Base-by-base conservation (phyloP, 2,888 invertebrate species). In the Drosophila meridionalis region DNA sequence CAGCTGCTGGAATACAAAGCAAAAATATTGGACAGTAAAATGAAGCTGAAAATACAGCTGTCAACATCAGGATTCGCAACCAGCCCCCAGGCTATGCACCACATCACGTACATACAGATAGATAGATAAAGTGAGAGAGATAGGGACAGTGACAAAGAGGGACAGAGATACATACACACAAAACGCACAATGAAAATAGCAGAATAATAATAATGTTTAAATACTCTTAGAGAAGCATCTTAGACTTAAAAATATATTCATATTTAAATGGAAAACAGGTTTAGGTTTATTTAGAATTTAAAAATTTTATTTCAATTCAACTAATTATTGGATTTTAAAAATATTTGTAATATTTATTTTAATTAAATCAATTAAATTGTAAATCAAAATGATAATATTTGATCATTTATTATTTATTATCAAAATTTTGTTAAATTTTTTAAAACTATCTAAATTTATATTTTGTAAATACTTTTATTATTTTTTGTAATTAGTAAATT, bases 31-130 rank as follows among this genome's bases (percentile, higher is more conserved):
- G 50, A 68, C 60, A 64, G 58, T 43, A 75, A 80, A 82, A 79
- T 78, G 73, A 60, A 79, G 65, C 79, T 73, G 70, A 79, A 79
- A 70, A 82, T 82, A 71, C 79, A 80, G 75, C 82, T 79, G 83
- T 84, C 82, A 82, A 84, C 84, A 73, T 69, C 78, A 82, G 79
- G 59, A 69, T 60, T 78, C 48, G n/a, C 62, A 82, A 58, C 50
- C 68, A 72, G 73, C 78, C 60, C 71, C 47, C n/a, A 64, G 66
- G 78, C 42, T 58, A 48, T 61, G 45, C 66, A 58, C 60, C 43
- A 59, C 32, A 42, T 8, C 50, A 59, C 34, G 45, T 8, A 38
- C 38, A 48, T 32, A 59, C 47, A 53, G 20, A 53, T 7, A 53
- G 50, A 9, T 5, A 11, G 34, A 47, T 5, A 5, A 3, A 52